These are phyloP conservation scores for Brachirus orientalis DNA, from an alignment of 2,113 vertebrate species.

Conservation along the genomic window DNA sequence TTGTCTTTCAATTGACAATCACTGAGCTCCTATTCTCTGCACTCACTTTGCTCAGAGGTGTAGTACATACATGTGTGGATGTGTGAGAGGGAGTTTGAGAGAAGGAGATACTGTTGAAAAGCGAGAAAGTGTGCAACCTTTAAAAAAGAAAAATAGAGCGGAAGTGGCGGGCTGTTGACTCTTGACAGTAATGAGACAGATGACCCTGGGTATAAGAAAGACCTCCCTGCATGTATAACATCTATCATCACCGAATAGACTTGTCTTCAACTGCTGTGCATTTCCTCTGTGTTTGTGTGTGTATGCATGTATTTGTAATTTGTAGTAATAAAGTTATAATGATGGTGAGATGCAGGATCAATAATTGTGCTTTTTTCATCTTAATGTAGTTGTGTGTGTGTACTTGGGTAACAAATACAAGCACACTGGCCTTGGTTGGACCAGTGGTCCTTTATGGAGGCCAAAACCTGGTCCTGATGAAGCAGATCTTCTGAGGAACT, in stretches of 20 bases:
- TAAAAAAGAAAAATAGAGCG: constrained; percentile 47
- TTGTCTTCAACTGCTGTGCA: constrained; percentile 51
- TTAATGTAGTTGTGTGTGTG: not conserved
- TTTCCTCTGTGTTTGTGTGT: constrained; percentile 27
- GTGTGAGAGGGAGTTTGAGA: not conserved
- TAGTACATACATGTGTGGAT: not conserved
- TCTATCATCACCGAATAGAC: constrained; percentile 73
- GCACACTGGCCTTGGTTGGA: too few species aligned
- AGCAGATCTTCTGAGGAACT: too few species aligned
- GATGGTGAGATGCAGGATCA: too few species aligned
- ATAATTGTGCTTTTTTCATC: too few species aligned
- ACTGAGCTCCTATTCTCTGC: too few species aligned
- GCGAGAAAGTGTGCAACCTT: not conserved
- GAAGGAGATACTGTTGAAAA: too few species aligned
- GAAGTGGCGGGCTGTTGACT: constrained; percentile 44
- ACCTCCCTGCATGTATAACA: constrained; percentile 67
- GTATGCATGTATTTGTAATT: too few species aligned
- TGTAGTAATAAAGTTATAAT: too few species aligned
- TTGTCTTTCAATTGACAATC: constrained; percentile 44
- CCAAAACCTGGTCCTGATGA: too few species aligned
- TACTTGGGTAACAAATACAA: constrained; percentile 29
- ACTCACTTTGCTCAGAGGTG: too few species aligned
- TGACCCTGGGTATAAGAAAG: constrained; percentile 68
- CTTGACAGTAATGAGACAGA: constrained; percentile 72
- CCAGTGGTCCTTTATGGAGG: too few species aligned